These are phyloP conservation scores for Rhinophrynus dorsalis DNA, from an alignment of 2,797 vertebrate species.

Conservation along the genomic window DNA sequence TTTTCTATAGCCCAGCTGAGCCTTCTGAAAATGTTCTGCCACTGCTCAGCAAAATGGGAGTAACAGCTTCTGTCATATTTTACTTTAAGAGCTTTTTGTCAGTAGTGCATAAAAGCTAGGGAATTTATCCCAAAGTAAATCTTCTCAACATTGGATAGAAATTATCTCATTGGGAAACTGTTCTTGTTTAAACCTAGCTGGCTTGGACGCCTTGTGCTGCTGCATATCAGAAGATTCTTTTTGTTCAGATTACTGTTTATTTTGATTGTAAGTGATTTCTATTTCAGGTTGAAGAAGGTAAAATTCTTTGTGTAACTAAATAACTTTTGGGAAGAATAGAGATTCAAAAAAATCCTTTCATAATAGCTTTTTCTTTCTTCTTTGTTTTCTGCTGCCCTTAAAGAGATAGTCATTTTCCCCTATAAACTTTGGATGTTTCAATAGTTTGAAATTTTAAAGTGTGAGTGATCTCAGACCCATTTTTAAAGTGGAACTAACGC, in stretches of 20 bases:
- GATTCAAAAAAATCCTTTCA: no score
- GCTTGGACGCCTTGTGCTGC: neutral
- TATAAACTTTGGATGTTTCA: no score
- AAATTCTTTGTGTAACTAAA: neutral
- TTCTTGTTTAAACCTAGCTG: slow-evolving; percentile 13
- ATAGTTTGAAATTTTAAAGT: no score
- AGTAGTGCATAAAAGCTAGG: slow-evolving; percentile 11
- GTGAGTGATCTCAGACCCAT: no score
- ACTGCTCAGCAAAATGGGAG: slow-evolving; percentile 9
- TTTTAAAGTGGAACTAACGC: no score
- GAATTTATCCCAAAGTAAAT: slow-evolving; percentile 39
- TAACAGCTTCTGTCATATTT: slow-evolving; percentile 37
- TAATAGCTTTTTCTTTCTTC: no score
- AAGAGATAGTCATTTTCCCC: no score
- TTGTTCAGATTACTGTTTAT: slow-evolving; percentile 1
- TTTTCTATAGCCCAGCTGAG: slow-evolving; percentile 22
- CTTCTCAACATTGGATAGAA: slow-evolving; percentile 12
- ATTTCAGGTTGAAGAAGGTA: slow-evolving; percentile 10
- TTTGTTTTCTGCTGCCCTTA: no score
- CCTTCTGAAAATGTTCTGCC: slow-evolving; percentile 13
- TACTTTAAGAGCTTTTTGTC: slow-evolving; percentile 38
- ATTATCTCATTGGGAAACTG: slow-evolving; percentile 22
- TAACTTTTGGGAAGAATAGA: no score
- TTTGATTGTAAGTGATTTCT: slow-evolving; percentile 1
- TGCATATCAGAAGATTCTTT: neutral